phyloP scores from a whole-genome alignment of 2,797 vertebrate genomes.

The Loris lydekkerianus region DNA sequence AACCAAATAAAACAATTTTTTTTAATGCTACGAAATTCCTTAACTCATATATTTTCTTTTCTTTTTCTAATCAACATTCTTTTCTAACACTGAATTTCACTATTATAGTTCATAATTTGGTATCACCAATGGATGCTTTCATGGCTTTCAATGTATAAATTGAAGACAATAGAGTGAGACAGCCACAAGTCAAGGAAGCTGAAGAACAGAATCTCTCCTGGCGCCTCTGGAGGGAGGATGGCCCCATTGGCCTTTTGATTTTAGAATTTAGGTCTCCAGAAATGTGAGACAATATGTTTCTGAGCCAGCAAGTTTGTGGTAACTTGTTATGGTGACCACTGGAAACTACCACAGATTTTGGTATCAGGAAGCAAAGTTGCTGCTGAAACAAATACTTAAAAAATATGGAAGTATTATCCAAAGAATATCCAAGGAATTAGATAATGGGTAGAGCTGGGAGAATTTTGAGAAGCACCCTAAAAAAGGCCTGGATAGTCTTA shows the following conservation, averaged over 20 bases:
- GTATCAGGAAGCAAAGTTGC: neutral
- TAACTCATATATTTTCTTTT: neutral
- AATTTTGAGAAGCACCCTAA: neutral
- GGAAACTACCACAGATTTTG: neutral
- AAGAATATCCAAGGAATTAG: neutral
- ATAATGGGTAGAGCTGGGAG: neutral
- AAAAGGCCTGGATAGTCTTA: neutral
- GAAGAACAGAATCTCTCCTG: neutral
- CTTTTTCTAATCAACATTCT: neutral
- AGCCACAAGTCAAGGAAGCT: neutral
- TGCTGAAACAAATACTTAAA: neutral
- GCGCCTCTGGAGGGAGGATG: neutral
- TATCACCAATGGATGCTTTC: neutral
- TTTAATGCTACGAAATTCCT: neutral
- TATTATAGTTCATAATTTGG: neutral
- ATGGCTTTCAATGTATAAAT: neutral
- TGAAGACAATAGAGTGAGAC: neutral
- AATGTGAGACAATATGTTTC: neutral
- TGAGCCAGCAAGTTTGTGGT: neutral
- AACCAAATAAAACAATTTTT: neutral
- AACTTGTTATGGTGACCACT: neutral
- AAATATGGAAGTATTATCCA: neutral
- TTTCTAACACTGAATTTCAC: conserved; percentile 31
- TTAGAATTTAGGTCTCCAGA: neutral
- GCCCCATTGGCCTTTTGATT: neutral